A percentile compares a stretch with the other conserved stretches of the same genome.
Conservation (phyloP, 2,113 vertebrate genomes). For the human (Homo sapiens) region GRCh38 chr17:62480001-62480500, state of each 20-base stretch:
- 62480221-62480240: background rate
- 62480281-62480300: background rate
- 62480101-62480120: slow-evolving; percentile 82
- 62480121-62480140: slow-evolving; percentile 79
- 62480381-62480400: slow-evolving; percentile 62
- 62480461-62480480: slow-evolving; percentile 78
- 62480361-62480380: slow-evolving; percentile 71
- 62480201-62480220: slow-evolving; percentile 60
- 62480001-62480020: background rate
- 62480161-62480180: slow-evolving; percentile 75
- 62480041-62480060: slow-evolving; percentile 74
- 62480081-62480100: slow-evolving; percentile 74
- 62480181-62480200: slow-evolving; percentile 67
- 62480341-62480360: slow-evolving; percentile 47
- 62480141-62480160: slow-evolving; percentile 77
- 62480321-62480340: background rate
- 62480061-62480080: slow-evolving; percentile 51
- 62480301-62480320: slow-evolving; percentile 55
- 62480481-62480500: slow-evolving; percentile 54
- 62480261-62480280: background rate
- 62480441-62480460: slow-evolving; percentile 59
- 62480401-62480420: slow-evolving; percentile 76
- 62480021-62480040: slow-evolving; percentile 22
- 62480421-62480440: slow-evolving; percentile 71
- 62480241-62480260: background rate